Evolutionary conservation across 2,888 invertebrate species (phyloP).

Genomic region (Ganaspis brasiliensis): DNA sequence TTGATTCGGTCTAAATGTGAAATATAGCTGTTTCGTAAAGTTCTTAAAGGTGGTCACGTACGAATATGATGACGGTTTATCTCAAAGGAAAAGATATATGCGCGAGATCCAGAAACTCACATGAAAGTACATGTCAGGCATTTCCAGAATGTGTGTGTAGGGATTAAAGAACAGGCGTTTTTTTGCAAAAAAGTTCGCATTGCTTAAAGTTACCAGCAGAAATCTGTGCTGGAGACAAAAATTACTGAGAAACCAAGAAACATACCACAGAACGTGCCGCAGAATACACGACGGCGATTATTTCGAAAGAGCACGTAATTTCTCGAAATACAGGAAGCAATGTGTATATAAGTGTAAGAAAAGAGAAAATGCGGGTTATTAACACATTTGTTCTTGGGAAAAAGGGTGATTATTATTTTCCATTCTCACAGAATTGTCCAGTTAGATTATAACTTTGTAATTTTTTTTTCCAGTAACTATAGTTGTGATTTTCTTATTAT

Average conservation of each 20-base stretch:
- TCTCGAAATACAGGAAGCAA: slow-evolving; percentile 30
- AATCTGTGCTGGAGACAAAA: slow-evolving; percentile 1
- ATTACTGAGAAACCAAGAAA: slow-evolving; percentile 24
- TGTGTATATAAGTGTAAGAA: neutral
- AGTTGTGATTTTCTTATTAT: too few relatives aligned
- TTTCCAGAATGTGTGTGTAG: neutral
- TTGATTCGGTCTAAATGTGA: too few relatives aligned
- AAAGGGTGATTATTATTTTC: neutral
- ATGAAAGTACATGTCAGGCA: neutral
- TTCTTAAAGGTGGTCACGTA: slow-evolving; percentile 9
- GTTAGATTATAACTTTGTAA: neutral
- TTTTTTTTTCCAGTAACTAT: neutral
- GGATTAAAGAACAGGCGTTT: slow-evolving; percentile 8
- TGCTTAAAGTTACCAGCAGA: slow-evolving; percentile 1
- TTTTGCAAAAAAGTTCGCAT: neutral
- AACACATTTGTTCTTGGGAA: slow-evolving; percentile 14
- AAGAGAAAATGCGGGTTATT: slow-evolving; percentile 1
- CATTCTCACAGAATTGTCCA: neutral
- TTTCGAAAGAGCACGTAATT: slow-evolving; percentile 37
- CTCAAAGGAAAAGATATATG: neutral
- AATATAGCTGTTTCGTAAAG: too few relatives aligned
- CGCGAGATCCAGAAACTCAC: neutral
- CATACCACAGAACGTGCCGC: slow-evolving; percentile 22
- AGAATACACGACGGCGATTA: slow-evolving; percentile 10
- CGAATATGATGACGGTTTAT: neutral